Evolutionary conservation across 2,797 vertebrate species (phyloP), one percentile per base, ranked within the genome.

Genomic region (Steatocranus sp.): DNA sequence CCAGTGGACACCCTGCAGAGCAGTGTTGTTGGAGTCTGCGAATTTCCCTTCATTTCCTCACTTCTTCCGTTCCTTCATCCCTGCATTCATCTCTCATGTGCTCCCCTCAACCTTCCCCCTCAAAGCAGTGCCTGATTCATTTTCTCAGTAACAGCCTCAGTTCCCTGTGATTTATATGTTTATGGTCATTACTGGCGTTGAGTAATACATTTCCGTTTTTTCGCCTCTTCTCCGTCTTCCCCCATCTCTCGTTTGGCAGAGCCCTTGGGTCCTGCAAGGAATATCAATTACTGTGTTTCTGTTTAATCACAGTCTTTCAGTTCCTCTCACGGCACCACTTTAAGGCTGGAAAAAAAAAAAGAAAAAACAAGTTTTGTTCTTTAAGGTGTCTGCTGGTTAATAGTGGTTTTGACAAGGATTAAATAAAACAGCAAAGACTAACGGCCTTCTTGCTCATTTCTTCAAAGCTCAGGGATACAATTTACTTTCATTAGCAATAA

Each of bases 141-240:
- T 95, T 93, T 89, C 90, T 82, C 84, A 56, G 87, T 79, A 93
- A 83, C 90, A 38, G 92, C 84, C 88, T 86, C 81, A 87, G 78
- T 91, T 91, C 86, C 84, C 76, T 50, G 90, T 97, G 96, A 96
- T 96, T 96, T 96, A 96, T 96, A 96, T 96, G 96, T 96, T 96
- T 96, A 96, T 95, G 93, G 94, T 93, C 95, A 94, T 95, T 95
- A 93, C 94, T 95, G 96, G 96, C 93, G 79, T 95, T 94, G 96
- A 96, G 93, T 96, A 95, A 96, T 97, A 94, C 91, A 92, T 95
- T 95, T 94, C 86, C 86, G 76, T 86, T 90, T 88, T 61, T 85
- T 51, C 68, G 43, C 82, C 82, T 88, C 89, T 87, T 91, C 91
- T 90, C 87, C 84, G 76, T 90, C 93, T 92, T 86, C 82, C 89